Percentiles rank a stretch among this genome's conserved stretches.
Evolutionary conservation across 2,888 invertebrate genomes (phyloP).

Genomic region (Agriopis aurantiaria): DNA sequence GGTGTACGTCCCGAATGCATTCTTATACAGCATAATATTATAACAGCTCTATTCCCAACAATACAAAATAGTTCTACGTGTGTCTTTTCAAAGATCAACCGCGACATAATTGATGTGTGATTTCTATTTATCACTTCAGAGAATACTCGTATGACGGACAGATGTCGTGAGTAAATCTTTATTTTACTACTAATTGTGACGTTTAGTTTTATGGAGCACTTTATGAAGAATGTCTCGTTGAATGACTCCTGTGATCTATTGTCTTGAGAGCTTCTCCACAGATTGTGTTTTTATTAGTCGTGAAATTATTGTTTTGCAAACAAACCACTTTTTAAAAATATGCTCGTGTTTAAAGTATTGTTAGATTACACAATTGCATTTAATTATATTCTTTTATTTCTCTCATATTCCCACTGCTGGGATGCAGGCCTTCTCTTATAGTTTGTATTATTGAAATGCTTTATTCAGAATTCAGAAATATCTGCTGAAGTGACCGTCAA

Average conservation of each 20-base stretch:
- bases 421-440: too few species aligned
- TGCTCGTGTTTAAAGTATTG: too few species aligned
- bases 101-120: neutral
- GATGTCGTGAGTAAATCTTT: slow-evolving; percentile 40
- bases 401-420: too few species aligned
- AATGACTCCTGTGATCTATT: neutral
- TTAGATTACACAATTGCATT: too few species aligned
- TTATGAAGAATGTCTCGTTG: neutral
- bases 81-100: neutral
- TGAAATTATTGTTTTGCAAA: too few species aligned
- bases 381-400: too few species aligned
- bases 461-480: too few species aligned
- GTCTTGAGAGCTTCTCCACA: slow-evolving; percentile 5
- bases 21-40: neutral
- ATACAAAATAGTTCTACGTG: neutral
- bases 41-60: neutral
- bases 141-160: slow-evolving; percentile 37
- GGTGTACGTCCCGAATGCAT: too few species aligned
- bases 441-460: too few species aligned
- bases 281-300: neutral
- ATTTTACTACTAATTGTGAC: slow-evolving; percentile 37
- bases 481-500: too few species aligned
- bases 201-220: slow-evolving; percentile 18
- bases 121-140: slow-evolving; percentile 43
- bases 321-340: too few species aligned